Evolutionary conservation across 2,113 vertebrate genomes (phyloP).

Genomic region (Octodon degus): DNA sequence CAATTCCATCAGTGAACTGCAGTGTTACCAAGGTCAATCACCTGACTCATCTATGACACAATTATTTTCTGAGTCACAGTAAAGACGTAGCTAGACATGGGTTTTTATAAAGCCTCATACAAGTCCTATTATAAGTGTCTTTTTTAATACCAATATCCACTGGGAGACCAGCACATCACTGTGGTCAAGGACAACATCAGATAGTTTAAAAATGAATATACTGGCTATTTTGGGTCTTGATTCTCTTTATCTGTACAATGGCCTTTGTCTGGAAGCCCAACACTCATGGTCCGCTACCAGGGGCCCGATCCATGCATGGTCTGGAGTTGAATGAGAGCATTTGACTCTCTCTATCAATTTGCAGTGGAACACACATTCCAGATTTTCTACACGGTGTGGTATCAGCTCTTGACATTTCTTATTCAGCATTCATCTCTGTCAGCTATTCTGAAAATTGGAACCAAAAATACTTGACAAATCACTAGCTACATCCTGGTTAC

Average conservation of each 20-base stretch:
- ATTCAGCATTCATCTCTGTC: constrained; percentile 68
- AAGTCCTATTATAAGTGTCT: background rate
- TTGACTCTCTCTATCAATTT: constrained; percentile 46
- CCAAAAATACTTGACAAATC: constrained; percentile 73
- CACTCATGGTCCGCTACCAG: background rate
- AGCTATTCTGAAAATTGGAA: constrained; percentile 65
- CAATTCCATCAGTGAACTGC: background rate
- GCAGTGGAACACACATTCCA: background rate
- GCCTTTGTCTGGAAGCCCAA: background rate
- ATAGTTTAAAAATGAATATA: background rate
- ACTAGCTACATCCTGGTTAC: constrained; percentile 58
- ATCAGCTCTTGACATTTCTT: constrained; percentile 67
- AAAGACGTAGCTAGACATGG: background rate
- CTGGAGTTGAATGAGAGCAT: constrained; percentile 68
- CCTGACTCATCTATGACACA: constrained; percentile 25
- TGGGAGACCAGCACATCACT: background rate
- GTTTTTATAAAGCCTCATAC: background rate
- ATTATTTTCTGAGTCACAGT: background rate
- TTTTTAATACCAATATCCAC: background rate
- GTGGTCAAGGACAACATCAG: background rate
- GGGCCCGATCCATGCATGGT: constrained; percentile 8
- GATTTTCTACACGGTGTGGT: constrained; percentile 32
- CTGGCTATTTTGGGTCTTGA: background rate
- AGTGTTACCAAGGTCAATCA: constrained; percentile 17
- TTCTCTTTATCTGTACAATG: background rate